Evolutionary conservation across 2,113 vertebrate species (phyloP).

Genomic region (Otocyon megalotis): DNA sequence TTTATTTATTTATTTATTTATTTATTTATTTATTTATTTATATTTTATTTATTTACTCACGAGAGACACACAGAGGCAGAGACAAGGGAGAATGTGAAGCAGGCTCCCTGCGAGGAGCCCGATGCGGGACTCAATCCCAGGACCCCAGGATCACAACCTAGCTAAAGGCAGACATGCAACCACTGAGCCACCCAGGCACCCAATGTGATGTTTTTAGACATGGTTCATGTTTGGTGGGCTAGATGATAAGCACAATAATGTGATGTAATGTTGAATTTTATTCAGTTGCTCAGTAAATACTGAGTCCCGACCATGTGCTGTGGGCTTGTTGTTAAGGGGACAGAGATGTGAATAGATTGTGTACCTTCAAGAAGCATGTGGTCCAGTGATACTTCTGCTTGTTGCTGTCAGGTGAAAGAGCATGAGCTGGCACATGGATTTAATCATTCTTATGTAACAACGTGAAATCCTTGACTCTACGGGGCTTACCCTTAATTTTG

Average conservation of each 20-base stretch:
- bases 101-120: too few relatives aligned
- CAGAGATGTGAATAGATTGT: not conserved
- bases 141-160: too few relatives aligned
- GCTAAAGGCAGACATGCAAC: too few relatives aligned
- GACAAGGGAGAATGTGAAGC: too few relatives aligned
- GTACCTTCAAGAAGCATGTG: not conserved
- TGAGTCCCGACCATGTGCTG: not conserved
- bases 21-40: too few relatives aligned
- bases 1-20: too few relatives aligned
- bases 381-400: not conserved
- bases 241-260: not conserved
- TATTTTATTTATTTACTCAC: too few relatives aligned
- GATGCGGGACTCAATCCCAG: too few relatives aligned
- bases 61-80: too few relatives aligned
- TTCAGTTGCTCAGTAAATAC: not conserved
- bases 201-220: not conserved
- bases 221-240: not conserved
- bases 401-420: not conserved
- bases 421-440: not conserved
- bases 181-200: too few relatives aligned
- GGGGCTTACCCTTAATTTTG: not conserved
- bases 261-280: not conserved
- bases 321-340: not conserved
- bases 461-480: not conserved
- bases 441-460: not conserved